Conservation (phyloP, 1,140 invertebrate genomes). For the Dermatophagoides farinae region DNA sequence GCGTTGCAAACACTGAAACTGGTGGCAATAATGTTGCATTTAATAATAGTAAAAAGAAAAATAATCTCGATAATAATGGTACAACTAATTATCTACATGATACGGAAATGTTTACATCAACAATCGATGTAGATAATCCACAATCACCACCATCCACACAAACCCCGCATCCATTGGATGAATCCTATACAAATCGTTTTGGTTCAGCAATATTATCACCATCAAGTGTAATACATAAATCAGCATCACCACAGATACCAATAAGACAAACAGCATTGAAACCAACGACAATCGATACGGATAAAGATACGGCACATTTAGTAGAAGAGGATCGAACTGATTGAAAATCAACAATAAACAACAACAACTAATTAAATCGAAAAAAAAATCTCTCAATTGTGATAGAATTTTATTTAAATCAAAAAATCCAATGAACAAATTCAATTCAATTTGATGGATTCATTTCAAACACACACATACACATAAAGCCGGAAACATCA, state of each 20-base stretch:
- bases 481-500: too few relatives aligned
- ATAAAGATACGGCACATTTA: constrained; percentile 70
- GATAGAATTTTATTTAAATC: too few relatives aligned
- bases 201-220: constrained; percentile 44
- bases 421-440: too few relatives aligned
- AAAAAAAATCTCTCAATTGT: too few relatives aligned
- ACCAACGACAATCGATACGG: constrained; percentile 57
- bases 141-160: background rate
- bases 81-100: constrained; percentile 15
- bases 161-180: constrained; percentile 23
- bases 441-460: too few relatives aligned
- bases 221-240: constrained; percentile 51
- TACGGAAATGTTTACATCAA: background rate
- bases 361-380: too few relatives aligned
- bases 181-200: constrained; percentile 27
- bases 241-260: constrained; percentile 39
- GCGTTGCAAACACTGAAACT: constrained; percentile 9
- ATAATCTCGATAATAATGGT: background rate
- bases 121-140: background rate
- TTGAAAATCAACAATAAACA: background rate
- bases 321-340: constrained; percentile 59
- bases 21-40: constrained; percentile 10
- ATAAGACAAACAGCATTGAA: constrained; percentile 54
- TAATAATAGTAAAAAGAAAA: background rate
- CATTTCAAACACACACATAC: too few relatives aligned